These are phyloP conservation scores for Lasioglossum figueresi DNA, from an alignment of 2,888 invertebrate genomes.

Conservation along the genomic window DNA sequence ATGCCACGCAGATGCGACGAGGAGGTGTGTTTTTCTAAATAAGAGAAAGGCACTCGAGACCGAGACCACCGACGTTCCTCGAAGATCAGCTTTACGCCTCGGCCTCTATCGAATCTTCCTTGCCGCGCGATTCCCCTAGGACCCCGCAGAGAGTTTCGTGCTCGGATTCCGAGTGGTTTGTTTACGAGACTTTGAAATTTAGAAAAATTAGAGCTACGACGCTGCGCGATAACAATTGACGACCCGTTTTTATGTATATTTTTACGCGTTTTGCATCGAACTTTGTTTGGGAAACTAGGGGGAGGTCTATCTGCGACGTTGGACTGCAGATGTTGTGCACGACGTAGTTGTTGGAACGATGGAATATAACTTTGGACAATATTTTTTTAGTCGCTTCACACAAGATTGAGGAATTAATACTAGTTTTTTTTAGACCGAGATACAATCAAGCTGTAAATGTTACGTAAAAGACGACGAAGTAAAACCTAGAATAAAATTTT, in stretches of 20 bases:
- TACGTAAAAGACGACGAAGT: background rate
- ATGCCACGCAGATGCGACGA: slow-evolving; percentile 23
- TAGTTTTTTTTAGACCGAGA: background rate
- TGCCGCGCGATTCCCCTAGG: background rate
- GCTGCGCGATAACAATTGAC: background rate
- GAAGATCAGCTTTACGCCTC: slow-evolving; percentile 35
- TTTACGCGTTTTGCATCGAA: background rate
- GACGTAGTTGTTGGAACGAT: too few species aligned
- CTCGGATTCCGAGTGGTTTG: background rate
- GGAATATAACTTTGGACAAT: background rate
- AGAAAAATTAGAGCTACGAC: background rate
- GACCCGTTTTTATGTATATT: background rate
- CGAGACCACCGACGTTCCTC: slow-evolving; percentile 28
- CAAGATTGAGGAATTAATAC: background rate
- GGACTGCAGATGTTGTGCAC: background rate
- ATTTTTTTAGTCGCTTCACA: background rate
- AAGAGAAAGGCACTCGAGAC: slow-evolving; percentile 48
- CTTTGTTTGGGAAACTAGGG: background rate
- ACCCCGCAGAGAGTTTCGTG: background rate
- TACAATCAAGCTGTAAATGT: background rate
- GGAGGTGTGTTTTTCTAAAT: slow-evolving; percentile 65
- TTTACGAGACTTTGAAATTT: background rate
- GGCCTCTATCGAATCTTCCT: background rate
- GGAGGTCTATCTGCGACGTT: background rate
- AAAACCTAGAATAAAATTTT: background rate